phyloP scores from a whole-genome alignment of 37 sponge, comb jelly and placozoan genomes.

The Chondrilla cf. caribensis region DNA sequence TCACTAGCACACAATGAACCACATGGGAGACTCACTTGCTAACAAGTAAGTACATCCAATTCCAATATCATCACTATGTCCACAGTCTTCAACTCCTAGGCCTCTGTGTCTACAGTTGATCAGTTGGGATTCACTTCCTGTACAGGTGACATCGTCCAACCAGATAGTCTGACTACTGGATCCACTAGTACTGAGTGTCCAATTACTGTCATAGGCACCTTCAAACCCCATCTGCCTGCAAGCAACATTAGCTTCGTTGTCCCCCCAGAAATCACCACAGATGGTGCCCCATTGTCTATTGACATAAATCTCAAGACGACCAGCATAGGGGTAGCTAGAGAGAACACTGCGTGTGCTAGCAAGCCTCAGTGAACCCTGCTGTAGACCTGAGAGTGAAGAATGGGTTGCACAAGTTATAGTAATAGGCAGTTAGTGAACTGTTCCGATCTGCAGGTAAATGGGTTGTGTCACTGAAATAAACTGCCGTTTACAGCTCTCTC shows the following conservation, averaged over 20 bases:
- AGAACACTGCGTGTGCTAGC: too few relatives aligned
- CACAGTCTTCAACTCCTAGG: neutral
- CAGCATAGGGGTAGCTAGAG: neutral
- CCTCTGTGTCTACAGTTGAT: neutral
- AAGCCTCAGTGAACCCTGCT: neutral
- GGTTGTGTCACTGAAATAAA: too few relatives aligned
- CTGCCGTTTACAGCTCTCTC: too few relatives aligned
- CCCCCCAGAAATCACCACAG: slow-evolving; percentile 15
- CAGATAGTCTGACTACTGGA: neutral
- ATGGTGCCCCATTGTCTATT: slow-evolving; percentile 3
- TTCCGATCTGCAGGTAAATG: too few relatives aligned
- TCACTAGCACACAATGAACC: too few relatives aligned
- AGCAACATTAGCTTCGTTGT: neutral
- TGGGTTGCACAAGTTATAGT: too few relatives aligned
- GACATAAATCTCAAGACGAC: slow-evolving; percentile 5
- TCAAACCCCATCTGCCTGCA: slow-evolving; percentile 12
- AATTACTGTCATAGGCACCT: neutral
- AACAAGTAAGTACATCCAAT: neutral
- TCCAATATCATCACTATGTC: slow-evolving; percentile 13
- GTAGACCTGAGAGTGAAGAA: neutral
- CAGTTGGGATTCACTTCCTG: slow-evolving; percentile 2
- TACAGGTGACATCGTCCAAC: slow-evolving; percentile 21
- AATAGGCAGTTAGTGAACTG: too few relatives aligned
- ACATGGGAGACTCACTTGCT: too few relatives aligned
- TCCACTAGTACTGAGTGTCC: neutral